Evolutionary conservation across 1,140 invertebrate species (phyloP).

Genomic region (Drosophila watanabei): DNA sequence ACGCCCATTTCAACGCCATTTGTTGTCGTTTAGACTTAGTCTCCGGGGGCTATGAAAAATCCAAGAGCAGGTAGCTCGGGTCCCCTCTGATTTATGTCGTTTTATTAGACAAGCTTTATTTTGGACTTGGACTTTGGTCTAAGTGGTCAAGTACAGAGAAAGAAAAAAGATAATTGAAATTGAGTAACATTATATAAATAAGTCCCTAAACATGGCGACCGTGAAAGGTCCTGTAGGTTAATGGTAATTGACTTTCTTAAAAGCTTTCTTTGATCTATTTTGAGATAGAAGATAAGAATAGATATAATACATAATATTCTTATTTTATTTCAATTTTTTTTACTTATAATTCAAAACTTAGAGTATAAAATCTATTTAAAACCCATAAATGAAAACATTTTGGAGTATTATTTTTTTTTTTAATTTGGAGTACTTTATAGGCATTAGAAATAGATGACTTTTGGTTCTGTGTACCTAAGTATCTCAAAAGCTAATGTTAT

Average conservation of each 20-base stretch:
- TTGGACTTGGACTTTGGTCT: conserved; percentile 13
- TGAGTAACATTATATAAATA: background rate
- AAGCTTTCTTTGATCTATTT: background rate
- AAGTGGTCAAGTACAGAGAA: conserved; percentile 10
- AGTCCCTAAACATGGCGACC: background rate
- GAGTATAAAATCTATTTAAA: background rate
- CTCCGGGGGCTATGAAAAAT: conserved; percentile 18
- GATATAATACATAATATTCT: background rate
- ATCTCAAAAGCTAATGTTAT: conserved; percentile 46
- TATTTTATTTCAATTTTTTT: background rate
- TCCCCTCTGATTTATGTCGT: conserved; percentile 37
- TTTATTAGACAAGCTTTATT: conserved; percentile 38
- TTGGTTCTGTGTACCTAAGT: conserved; percentile 17
- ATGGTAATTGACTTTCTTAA: background rate
- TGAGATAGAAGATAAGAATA: too few species aligned
- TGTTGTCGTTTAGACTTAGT: conserved; percentile 42
- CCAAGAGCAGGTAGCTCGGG: conserved; percentile 42
- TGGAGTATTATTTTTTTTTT: rapidly evolving
- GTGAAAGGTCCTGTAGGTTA: background rate
- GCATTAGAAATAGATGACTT: background rate
- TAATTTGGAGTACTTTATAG: background rate
- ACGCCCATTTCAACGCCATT: conserved; percentile 54
- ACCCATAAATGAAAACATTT: background rate
- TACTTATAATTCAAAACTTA: background rate
- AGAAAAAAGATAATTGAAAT: background rate